Base-by-base conservation (phyloP, 2,888 invertebrate species). In the Oxystoma pomonae region DNA sequence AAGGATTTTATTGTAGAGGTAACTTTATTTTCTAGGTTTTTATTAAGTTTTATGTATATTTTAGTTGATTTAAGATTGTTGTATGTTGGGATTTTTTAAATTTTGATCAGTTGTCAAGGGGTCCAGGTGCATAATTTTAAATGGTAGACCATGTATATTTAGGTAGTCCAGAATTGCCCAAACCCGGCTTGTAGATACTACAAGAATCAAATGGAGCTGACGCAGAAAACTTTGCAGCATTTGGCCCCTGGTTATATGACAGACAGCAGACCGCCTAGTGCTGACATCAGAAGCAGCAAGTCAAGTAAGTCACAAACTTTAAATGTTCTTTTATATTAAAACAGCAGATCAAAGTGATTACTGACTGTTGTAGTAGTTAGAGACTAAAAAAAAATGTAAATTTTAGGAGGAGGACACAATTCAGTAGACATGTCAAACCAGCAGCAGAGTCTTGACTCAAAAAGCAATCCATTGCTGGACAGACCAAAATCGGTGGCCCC, bases 151-250 rank as follows among this genome's bases (percentile, higher is more conserved):
- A n/a, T n/a, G n/a, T n/a, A n/a, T n/a, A n/a, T n/a, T n/a, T 35
- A 35, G 35, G 92, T 94, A 20, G 92, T 93, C 16, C 92, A 93
- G 76, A 92, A 92, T 71, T 94, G 93, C 73, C 92, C 93, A 0
- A 92, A 92, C 79, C 92, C 92, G 9, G 91, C 92, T 16, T 94
- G 93, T 76, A 87, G 92, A 20, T 93, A 91, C 76, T 93, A 92
- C 76, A 94, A 94, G 77, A 92, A 89, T 75, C 92, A 92, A 76
- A 82, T 92, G 79, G 91, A 87, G 73, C 82, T 87, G 77, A 87
- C 87, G 21, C 89, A 89, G 70, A 90, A 90, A 73, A 88, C 88
- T 56, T 82, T 89, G 68, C 90, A 90, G 73, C 89, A 89, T 76
- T 79, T 89, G 64, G 83, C 85, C 16, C 77, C 78, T 35, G 75